Base-by-base conservation (phyloP, 2,888 invertebrate species). In the Standfussiana lucernea region DNA sequence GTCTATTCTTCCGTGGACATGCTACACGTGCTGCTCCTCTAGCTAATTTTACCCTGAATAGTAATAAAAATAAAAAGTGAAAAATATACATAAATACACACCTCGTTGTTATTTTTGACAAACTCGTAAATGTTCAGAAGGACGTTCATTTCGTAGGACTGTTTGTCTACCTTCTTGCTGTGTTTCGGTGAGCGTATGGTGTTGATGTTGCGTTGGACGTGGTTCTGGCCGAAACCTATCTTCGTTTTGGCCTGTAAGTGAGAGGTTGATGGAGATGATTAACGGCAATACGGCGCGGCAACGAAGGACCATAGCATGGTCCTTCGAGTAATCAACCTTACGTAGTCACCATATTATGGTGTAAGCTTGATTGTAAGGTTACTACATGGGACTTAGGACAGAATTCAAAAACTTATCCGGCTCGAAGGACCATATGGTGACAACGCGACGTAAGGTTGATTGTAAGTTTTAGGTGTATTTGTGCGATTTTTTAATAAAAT, bases 41-140 rank as follows among this genome's bases (percentile, higher is more conserved):
- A 50, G 47, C 47, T 47, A 50, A 24, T 50, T 3, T 50, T 50
- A 47, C 8, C 24, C 47, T 47, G 47, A 24, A 47, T 45, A 47
- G 7, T 47, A 47, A 53, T 53, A n/a, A n/a, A 53, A n/a, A n/a
- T n/a, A 53, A 53, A 53, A n/a, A 4, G 4, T 53, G n/a, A n/a
- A n/a, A 53, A 56, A 28, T 28, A n/a, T n/a, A n/a, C n/a, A n/a
- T n/a, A 56, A 28, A 56, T 8, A 47, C 47, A 21, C 32, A 61
- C 64, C 64, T 64, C 64, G n/a, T 64, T 64, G 24, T 64, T 93
- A 68, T 94, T 92, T 68, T 89, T 91, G 0, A 94, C 91, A n/a
- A 95, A 95, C 3, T 93, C 92, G 35, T 92, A 84, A 0, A 95
- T 87, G n/a, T 85, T 67, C 0, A 86, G 75, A 0, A 95, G 83